Base-by-base conservation (phyloP, 2,888 invertebrate genomes). In the Epirrhoe tristata region DNA sequence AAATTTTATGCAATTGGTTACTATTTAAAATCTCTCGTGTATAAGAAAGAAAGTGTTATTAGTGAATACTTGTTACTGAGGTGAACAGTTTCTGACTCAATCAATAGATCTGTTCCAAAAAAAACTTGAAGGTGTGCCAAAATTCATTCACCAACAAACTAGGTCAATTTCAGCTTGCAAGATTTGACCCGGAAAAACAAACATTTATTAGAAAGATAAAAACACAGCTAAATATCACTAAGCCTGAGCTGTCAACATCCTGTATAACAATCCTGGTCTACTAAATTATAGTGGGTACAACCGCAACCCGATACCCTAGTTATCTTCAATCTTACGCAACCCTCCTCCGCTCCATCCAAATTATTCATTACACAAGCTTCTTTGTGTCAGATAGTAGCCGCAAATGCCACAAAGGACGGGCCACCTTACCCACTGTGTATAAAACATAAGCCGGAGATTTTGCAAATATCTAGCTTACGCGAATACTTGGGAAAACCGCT, bases 361-460 rank as follows among this genome's bases (percentile, higher is more conserved):
- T 73, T 73, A 74, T 74, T 74, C 74, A 74, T 74, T 71, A 73
- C 46, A 69, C 62, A 71, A 67, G 70, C 59, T 68, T 70, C 74
- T 74, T 74, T 73, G 73, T 74, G 74, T 71, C 70, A 69, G 74
- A 62, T 60, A 60, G 60, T 68, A 59, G 43, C 72, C 67, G 32
- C 71, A 69, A 74, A 69, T 67, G 58, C 74, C 72, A 66, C 74
- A 71, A 65, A 70, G 74, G 71, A 71, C 62, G 43, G 61, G 58
- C 67, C 60, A 67, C 66, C 69, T 65, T 63, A 48, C 65, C 67
- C 66, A 67, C 70, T 66, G 48, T 67, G 31, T 66, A 70, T 69
- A 63, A 66, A 71, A 71, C 69, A 72, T 70, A 61, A 68, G 58
- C 55, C 50, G 54, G 53, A 16, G 67, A 60, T 57, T 63, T 62